Evolutionary conservation across 1,140 invertebrate genomes (phyloP), one percentile per base, ranked within the genome.

Genomic region (Drosophila grimshawi): DNA sequence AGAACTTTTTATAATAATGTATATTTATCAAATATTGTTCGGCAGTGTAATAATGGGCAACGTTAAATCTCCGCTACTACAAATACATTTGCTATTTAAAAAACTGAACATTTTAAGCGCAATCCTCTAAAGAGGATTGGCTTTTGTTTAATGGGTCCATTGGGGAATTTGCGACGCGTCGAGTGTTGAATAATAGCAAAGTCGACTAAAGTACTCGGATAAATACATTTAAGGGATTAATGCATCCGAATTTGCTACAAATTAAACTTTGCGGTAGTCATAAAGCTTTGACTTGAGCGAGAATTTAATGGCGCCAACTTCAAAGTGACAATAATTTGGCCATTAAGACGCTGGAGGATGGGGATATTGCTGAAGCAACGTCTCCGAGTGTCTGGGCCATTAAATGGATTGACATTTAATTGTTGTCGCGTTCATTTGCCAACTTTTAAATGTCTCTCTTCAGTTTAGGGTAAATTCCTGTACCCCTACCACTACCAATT

Each of bases 241-340:
- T 4, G 8, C 35, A 55, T 29, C 5, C 11, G 7, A 39, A 33
- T 11, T 49, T 30, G 19, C 4, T 30, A 45, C 10, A 19, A 55
- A 55, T 19, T 37, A 4, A 55, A 55, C 10, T 65, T 41, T 35
- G 41, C 43, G 41, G 4, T 43, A 7, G 59, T 32, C 67, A 63
- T 70, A 37, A 62, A 62, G 49, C 10, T 57, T 62, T 6, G 30
- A 10, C 8, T n/a, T 39, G 8, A 11, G 29, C 55, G 52, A 76
- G 57, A 63, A 78, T 80, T 86, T 83, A 74, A 86, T 88, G 80
- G 83, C 82, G 83, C 83, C 80, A 66, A 83, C 85, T 88, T 89
- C 83, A 88, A 86, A 88, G 83, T 88, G 83, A 89, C 85, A 88
- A 88, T 88, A 89, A 88, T 88, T 83, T 88, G 80, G 56, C 85